phyloP scores from a whole-genome alignment of 2,113 vertebrate species.

The Centropus bengalensis region DNA sequence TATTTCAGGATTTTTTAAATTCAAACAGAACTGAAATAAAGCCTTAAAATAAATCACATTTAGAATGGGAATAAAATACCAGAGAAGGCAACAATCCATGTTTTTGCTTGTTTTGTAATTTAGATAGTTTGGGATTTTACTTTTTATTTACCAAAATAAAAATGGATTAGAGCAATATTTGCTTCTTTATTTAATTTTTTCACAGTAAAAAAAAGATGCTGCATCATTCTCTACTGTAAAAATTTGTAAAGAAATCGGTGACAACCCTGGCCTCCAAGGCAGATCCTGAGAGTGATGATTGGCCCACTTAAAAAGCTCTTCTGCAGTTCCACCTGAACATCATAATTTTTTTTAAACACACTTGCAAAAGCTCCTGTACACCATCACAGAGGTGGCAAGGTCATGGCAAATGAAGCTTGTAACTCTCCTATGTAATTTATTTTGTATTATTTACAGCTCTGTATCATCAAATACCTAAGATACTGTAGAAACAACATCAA shows the following conservation, averaged over 20 bases:
- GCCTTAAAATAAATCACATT: not conserved
- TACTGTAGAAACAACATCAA: not conserved
- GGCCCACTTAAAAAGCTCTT: not conserved
- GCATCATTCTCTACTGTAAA: not conserved
- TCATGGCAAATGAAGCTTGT: not conserved
- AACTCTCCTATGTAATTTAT: not conserved
- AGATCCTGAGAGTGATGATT: not conserved
- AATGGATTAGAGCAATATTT: not conserved
- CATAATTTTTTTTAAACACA: not conserved
- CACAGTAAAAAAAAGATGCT: not conserved
- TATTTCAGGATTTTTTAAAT: not conserved
- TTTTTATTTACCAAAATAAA: not conserved
- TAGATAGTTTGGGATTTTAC: not conserved
- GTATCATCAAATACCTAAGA: not conserved
- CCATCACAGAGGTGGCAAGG: not conserved
- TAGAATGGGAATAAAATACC: not conserved
- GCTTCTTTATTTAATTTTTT: not conserved
- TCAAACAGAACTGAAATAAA: not conserved
- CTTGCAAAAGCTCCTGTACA: not conserved
- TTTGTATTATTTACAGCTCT: not conserved
- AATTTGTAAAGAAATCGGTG: not conserved
- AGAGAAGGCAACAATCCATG: not conserved
- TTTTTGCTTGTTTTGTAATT: not conserved
- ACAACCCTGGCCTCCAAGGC: not conserved
- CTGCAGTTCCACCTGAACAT: not conserved